A percentile compares a stretch with the other conserved stretches of the same genome.
These are phyloP conservation scores for Eustalomyia histrio DNA, from an alignment of 2,888 invertebrate species.

Conservation along the genomic window DNA sequence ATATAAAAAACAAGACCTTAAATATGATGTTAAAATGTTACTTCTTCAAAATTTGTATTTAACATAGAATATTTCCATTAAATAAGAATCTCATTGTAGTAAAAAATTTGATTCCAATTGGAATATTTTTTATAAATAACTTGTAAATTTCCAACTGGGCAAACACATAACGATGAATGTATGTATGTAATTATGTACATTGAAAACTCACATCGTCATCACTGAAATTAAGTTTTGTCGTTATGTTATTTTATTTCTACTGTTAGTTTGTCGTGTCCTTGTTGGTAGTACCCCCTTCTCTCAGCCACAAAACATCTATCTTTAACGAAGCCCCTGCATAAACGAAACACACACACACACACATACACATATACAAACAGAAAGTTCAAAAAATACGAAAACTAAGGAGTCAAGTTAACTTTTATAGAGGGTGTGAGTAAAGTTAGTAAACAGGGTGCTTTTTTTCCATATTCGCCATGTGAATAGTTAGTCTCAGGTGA, in stretches of 20 bases:
- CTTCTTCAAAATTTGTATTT: too few species aligned
- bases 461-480: slow-evolving; percentile 5
- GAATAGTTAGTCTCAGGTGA: slow-evolving; percentile 45
- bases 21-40: too few species aligned
- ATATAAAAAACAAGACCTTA: too few species aligned
- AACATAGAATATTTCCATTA: too few species aligned
- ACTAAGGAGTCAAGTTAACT: slow-evolving; percentile 25
- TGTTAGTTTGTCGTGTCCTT: slow-evolving; percentile 10
- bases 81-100: too few species aligned
- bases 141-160: too few species aligned
- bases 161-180: too few species aligned
- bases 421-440: slow-evolving; percentile 33
- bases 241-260: neutral
- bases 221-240: neutral
- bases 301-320: neutral
- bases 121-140: too few species aligned
- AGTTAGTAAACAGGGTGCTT: slow-evolving; percentile 43
- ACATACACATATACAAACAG: neutral
- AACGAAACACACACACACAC: neutral
- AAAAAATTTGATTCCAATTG: too few species aligned
- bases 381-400: slow-evolving; percentile 19
- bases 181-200: neutral
- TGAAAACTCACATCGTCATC: neutral
- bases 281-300: slow-evolving; percentile 26
- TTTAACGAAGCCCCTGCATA: slow-evolving; percentile 11